These are phyloP conservation scores for Myocastor coypus DNA, from an alignment of 2,113 vertebrate genomes.

Conservation along the genomic window DNA sequence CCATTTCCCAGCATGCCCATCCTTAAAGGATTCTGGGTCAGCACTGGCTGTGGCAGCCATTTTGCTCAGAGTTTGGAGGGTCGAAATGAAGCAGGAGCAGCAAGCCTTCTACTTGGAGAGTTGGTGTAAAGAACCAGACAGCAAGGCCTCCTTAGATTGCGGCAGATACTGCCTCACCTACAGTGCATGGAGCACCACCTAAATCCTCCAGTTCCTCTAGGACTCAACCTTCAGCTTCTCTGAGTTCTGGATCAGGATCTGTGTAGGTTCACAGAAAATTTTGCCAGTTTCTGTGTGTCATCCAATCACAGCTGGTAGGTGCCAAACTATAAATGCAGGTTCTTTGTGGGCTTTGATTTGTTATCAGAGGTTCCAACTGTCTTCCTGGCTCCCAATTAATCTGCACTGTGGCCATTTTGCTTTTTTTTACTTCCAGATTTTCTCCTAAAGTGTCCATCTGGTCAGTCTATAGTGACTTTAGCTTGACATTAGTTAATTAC, in stretches of 20 bases:
- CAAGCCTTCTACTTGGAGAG: not conserved
- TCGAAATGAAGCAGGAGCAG: not conserved
- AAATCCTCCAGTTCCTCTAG: not conserved
- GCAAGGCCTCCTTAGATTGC: no score
- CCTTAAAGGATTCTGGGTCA: not conserved
- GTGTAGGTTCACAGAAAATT: no score
- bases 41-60: not conserved
- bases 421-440: not conserved
- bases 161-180: not conserved
- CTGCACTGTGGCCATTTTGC: no score
- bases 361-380: not conserved
- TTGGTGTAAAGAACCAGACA: not conserved
- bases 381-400: not conserved
- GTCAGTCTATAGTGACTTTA: not conserved
- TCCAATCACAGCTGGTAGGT: not conserved
- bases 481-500: not conserved
- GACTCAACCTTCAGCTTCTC: not conserved
- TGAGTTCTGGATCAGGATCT: not conserved
- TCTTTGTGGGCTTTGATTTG: not conserved
- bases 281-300: not conserved
- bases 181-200: fast-evolving
- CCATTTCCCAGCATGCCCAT: not conserved
- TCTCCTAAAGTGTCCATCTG: not conserved
- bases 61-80: not conserved
- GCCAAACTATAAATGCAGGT: not conserved